phyloP scores from a whole-genome alignment of 2,797 vertebrate genomes.

The Thripadectes ignobilis region DNA sequence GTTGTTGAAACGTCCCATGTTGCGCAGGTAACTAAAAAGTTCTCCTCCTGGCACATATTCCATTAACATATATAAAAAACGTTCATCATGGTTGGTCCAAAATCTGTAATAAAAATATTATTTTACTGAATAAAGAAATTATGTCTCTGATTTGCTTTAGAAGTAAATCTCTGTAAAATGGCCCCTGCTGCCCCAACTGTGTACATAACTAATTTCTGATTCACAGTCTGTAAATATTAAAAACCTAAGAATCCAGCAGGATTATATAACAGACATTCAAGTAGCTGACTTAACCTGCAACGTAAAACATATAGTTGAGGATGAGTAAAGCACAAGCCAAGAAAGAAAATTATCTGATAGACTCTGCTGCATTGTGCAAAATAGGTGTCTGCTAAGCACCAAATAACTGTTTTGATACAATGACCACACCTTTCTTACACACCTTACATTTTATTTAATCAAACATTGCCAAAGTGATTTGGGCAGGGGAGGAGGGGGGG shows the following conservation, averaged over 20 bases:
- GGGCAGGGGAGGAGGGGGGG: not conserved
- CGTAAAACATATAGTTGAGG: not conserved
- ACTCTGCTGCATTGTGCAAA: not conserved
- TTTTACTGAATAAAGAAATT: not conserved
- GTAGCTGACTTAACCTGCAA: not conserved
- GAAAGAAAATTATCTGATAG: not conserved
- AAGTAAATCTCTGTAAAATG: not conserved
- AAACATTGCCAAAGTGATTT: not conserved
- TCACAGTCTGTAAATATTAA: not conserved
- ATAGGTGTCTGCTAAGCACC: not conserved
- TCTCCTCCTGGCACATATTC: conserved; percentile 95
- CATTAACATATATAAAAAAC: conserved; percentile 96
- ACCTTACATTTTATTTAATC: not conserved
- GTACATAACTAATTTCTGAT: not conserved
- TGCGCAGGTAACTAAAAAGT: conserved; percentile 93
- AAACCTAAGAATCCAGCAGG: not conserved
- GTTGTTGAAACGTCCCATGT: conserved; percentile 90
- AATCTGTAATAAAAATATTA: conserved; percentile 76
- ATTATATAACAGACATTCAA: not conserved
- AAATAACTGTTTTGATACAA: not conserved
- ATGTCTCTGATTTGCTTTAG: not conserved
- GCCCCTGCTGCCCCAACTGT: rapidly evolving
- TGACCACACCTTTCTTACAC: not conserved
- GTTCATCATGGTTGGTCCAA: conserved; percentile 94
- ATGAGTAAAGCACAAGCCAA: not conserved